These are phyloP conservation scores for Platerodrilus igneus DNA, from an alignment of 2,888 invertebrate species.

Conservation along the genomic window DNA sequence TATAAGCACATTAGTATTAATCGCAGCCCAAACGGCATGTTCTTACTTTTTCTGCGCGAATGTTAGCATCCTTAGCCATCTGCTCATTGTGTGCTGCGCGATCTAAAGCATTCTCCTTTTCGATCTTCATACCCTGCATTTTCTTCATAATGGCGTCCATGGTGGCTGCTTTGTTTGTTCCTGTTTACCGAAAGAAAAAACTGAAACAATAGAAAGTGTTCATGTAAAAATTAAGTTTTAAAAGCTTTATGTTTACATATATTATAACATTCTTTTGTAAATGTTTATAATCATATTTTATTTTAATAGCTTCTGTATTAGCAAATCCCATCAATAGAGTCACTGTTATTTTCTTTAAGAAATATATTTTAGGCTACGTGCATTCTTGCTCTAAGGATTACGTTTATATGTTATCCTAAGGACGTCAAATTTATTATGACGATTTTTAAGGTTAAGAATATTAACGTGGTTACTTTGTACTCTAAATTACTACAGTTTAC, in stretches of 20 bases:
- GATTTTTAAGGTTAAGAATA: too few relatives aligned
- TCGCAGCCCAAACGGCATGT: background rate
- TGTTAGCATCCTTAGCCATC: constrained; percentile 89
- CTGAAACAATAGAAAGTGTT: constrained; percentile 11
- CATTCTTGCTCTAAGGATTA: too few relatives aligned
- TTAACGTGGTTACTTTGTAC: too few relatives aligned
- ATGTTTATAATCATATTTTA: too few relatives aligned
- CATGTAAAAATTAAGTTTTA: background rate
- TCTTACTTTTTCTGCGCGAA: constrained; percentile 75
- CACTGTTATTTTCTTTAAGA: too few relatives aligned
- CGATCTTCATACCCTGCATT: constrained; percentile 99
- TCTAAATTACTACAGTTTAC: too few relatives aligned
- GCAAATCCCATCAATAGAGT: too few relatives aligned
- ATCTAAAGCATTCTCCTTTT: constrained; percentile 99
- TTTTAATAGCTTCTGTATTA: background rate
- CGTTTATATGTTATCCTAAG: too few relatives aligned
- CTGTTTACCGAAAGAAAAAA: constrained; percentile 15
- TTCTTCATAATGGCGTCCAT: constrained; percentile 99
- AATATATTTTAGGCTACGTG: too few relatives aligned
- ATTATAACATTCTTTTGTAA: too few relatives aligned
- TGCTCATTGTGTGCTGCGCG: constrained; percentile 96
- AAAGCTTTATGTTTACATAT: too few relatives aligned
- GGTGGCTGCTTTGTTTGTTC: constrained; percentile 54
- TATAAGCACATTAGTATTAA: background rate
- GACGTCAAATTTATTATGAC: too few relatives aligned